A percentile compares a stretch with the other conserved stretches of the same genome.
These are phyloP conservation scores for Xenotilapia leptura DNA, from an alignment of 2,113 vertebrate genomes.

Conservation along the genomic window DNA sequence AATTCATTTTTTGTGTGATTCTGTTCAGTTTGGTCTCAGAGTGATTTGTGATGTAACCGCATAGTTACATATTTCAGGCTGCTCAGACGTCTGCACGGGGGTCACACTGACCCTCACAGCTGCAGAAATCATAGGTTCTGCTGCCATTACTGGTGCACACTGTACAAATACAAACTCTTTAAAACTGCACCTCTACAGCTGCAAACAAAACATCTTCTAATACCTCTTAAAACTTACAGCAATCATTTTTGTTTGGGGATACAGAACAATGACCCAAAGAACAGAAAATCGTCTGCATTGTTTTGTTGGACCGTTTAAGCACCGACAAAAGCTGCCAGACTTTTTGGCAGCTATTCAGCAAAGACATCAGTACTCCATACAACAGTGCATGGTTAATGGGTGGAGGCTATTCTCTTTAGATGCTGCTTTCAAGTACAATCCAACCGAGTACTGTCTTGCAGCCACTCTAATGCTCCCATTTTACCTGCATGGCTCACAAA, in stretches of 20 bases:
- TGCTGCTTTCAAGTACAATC: neutral
- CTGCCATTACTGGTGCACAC: neutral
- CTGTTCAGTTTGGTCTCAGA: neutral
- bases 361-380: neutral
- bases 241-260: neutral
- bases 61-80: neutral
- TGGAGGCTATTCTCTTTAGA: neutral
- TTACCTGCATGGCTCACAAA: neutral
- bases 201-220: neutral
- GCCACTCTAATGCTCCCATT: neutral
- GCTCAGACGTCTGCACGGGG: neutral
- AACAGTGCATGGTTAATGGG: neutral
- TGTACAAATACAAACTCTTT: neutral
- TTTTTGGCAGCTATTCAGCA: neutral
- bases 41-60: neutral
- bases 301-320: neutral
- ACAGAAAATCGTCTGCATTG: neutral
- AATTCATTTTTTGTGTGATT: neutral
- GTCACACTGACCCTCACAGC: neutral
- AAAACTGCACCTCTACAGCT: neutral
- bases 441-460: neutral
- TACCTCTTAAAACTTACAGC: neutral
- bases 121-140: neutral
- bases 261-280: neutral
- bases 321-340: neutral